These are phyloP conservation scores for Rhopilema esculentum DNA, from an alignment of 30 jellyfish, hydroid and myxozoan species.

Conservation along the genomic window DNA sequence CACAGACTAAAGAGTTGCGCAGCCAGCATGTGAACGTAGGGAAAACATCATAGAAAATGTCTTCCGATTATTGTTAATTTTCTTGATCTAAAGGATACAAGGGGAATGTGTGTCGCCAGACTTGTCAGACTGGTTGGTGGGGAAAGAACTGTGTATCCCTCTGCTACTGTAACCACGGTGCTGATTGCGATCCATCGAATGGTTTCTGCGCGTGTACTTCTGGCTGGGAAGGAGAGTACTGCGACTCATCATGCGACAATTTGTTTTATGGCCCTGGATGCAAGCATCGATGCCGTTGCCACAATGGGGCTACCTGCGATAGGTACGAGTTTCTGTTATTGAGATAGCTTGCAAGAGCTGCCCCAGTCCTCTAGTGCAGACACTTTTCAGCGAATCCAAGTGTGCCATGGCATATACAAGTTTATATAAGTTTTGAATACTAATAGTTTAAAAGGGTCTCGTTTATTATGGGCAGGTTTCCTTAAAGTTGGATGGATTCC, in stretches of 20 bases:
- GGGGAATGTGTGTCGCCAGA: conserved; percentile 70
- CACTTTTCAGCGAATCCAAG: too few relatives aligned
- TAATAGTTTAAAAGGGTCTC: too few relatives aligned
- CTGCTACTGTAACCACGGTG: conserved; percentile 83
- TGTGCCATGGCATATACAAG: too few relatives aligned
- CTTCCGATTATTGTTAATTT: not conserved
- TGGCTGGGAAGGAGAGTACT: conserved; percentile 82
- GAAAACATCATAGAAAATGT: too few relatives aligned
- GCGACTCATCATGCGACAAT: conserved; percentile 72
- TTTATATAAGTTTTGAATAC: too few relatives aligned
- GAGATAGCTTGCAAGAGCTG: not conserved
- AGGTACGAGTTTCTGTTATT: conserved; percentile 40
- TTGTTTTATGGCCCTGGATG: conserved; percentile 81
- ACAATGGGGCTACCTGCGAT: conserved; percentile 77
- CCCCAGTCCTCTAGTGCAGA: too few relatives aligned
- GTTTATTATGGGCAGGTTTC: too few relatives aligned
- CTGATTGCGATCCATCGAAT: conserved; percentile 70
- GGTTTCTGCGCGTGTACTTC: conserved; percentile 87
- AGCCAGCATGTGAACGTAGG: too few relatives aligned
- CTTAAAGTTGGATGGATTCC: too few relatives aligned
- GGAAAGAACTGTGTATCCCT: conserved; percentile 80
- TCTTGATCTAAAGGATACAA: conserved; percentile 46
- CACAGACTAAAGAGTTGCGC: too few relatives aligned
- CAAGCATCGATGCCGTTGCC: conserved; percentile 74
- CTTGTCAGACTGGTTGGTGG: conserved; percentile 83